These are phyloP conservation scores for Neosilurus hyrtlii DNA, from an alignment of 2,797 vertebrate species.

Conservation along the genomic window DNA sequence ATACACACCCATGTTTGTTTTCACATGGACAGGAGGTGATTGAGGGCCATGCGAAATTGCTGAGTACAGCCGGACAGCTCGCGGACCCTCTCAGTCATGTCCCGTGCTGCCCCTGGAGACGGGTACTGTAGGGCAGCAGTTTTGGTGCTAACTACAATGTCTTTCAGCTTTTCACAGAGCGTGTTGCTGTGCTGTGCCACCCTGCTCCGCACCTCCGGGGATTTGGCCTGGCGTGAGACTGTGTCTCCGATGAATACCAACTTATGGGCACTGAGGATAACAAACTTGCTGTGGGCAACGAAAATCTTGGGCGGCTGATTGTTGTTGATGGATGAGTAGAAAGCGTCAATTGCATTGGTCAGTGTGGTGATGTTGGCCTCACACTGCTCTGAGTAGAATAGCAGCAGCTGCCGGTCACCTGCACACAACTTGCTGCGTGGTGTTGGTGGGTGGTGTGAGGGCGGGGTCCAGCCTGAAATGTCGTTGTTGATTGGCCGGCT, in stretches of 20 bases:
- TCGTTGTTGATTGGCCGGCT: constrained; percentile 89
- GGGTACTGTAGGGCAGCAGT: constrained; percentile 91
- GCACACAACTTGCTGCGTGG: constrained; percentile 74
- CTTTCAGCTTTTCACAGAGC: constrained; percentile 92
- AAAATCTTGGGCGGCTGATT: constrained; percentile 97
- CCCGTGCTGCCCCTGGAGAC: constrained; percentile 78
- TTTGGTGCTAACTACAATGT: constrained; percentile 93
- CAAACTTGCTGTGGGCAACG: constrained; percentile 94
- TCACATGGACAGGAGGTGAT: constrained; percentile 87
- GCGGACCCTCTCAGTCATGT: constrained; percentile 91
- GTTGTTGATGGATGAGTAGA: constrained; percentile 85
- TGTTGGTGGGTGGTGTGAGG: constrained; percentile 70
- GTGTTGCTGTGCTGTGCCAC: constrained; percentile 92
- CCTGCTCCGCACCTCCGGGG: constrained; percentile 82
- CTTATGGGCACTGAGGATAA: constrained; percentile 96
- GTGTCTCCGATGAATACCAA: constrained; percentile 97
- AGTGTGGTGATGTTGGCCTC: constrained; percentile 91
- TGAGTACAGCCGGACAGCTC: constrained; percentile 89
- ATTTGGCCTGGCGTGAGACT: constrained; percentile 89
- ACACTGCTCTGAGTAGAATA: constrained; percentile 96
- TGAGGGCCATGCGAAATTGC: constrained; percentile 88
- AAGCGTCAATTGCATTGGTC: constrained; percentile 90
- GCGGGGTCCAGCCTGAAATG: constrained; percentile 87
- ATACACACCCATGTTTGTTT: constrained; percentile 13
- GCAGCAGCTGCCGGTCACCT: constrained; percentile 89